phyloP scores from a whole-genome alignment of 2,888 invertebrate species.

The Chelonus formosanus region DNA sequence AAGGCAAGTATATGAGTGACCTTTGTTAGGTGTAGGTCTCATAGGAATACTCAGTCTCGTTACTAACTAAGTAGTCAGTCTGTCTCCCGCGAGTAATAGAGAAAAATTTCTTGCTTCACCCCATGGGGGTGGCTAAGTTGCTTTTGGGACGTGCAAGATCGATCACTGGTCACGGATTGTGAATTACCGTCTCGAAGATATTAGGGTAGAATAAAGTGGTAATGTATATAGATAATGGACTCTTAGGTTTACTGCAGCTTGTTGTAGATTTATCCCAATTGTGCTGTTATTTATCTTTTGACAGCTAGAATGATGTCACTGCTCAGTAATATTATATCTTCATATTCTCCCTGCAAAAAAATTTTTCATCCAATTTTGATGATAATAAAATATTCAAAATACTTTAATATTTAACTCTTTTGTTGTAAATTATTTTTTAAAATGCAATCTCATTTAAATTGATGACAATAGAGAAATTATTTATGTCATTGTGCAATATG shows the following conservation, averaged over 20 bases:
- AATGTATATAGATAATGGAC: constrained; percentile 3
- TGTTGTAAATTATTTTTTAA: too few relatives aligned
- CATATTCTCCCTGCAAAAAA: too few relatives aligned
- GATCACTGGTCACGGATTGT: constrained; percentile 34
- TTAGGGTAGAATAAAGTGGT: not conserved
- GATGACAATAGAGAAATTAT: too few relatives aligned
- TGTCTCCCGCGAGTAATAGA: constrained; percentile 42
- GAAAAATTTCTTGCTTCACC: constrained; percentile 46
- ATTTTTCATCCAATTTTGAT: too few relatives aligned
- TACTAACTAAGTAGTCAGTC: constrained; percentile 31
- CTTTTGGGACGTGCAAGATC: constrained; percentile 37
- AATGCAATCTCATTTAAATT: too few relatives aligned
- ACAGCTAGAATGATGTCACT: too few relatives aligned
- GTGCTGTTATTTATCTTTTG: too few relatives aligned
- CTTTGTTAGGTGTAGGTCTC: constrained; percentile 52
- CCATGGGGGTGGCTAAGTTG: constrained; percentile 23
- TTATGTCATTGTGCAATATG: too few relatives aligned
- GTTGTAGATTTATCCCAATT: not conserved
- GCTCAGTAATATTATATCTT: too few relatives aligned
- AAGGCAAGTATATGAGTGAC: constrained; percentile 57
- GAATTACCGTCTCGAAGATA: constrained; percentile 12
- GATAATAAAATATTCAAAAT: too few relatives aligned
- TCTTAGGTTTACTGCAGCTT: not conserved
- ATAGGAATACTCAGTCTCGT: constrained; percentile 51
- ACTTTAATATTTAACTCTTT: too few relatives aligned